These are phyloP conservation scores for Eospalax fontanierii DNA, from an alignment of 2,797 vertebrate genomes.

Conservation along the genomic window DNA sequence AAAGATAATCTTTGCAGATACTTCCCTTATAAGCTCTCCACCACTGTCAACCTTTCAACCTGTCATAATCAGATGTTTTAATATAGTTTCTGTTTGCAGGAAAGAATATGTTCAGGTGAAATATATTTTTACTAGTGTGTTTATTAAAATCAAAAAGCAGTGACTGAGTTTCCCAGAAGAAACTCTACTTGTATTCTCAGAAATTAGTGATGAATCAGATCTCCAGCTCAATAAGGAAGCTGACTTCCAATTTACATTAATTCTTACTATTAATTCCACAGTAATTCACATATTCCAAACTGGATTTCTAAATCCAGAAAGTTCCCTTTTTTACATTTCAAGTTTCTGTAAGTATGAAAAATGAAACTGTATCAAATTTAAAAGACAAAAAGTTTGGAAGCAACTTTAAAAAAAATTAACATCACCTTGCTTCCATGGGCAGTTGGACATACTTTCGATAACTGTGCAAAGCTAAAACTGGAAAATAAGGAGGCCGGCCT, in stretches of 20 bases:
- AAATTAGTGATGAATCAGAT: constrained; percentile 62
- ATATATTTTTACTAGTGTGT: constrained; percentile 89
- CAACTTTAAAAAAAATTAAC: constrained; percentile 78
- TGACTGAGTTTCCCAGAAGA: constrained; percentile 83
- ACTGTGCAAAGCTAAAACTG: constrained; percentile 81
- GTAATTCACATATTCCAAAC: constrained; percentile 55
- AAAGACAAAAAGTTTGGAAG: constrained; percentile 68
- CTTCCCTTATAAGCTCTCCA: constrained; percentile 61
- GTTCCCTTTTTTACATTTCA: constrained; percentile 46
- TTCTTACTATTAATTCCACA: constrained; percentile 44
- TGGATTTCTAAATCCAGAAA: constrained; percentile 71
- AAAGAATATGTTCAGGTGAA: constrained; percentile 90
- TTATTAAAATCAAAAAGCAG: constrained; percentile 92
- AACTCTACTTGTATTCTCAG: constrained; percentile 79
- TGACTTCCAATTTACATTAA: constrained; percentile 62
- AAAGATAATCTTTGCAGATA: constrained; percentile 33
- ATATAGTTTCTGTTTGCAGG: constrained; percentile 93
- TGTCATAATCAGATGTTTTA: constrained; percentile 78
- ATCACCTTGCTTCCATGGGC: constrained; percentile 78
- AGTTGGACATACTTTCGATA: constrained; percentile 79
- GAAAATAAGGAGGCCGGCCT: constrained; percentile 51
- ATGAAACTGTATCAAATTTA: constrained; percentile 47
- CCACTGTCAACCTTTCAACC: constrained; percentile 69
- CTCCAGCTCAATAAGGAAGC: constrained; percentile 63
- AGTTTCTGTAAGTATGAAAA: constrained; percentile 14